These are phyloP conservation scores for Etheostoma cragini DNA, from an alignment of 2,113 vertebrate genomes.

Conservation along the genomic window DNA sequence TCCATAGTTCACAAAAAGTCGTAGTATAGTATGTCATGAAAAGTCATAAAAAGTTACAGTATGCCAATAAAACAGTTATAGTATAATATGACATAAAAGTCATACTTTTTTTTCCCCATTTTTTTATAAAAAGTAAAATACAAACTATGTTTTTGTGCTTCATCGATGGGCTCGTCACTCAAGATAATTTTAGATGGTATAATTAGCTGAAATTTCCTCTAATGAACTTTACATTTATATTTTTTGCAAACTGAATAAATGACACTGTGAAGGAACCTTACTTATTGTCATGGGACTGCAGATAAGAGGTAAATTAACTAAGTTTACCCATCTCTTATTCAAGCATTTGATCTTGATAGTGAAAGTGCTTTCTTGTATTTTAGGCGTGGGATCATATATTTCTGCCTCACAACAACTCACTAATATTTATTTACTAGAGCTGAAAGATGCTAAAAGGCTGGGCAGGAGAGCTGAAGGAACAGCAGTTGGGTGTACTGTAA, in stretches of 20 bases:
- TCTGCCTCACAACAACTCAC: not conserved
- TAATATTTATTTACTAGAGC: not conserved
- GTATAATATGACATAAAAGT: not conserved
- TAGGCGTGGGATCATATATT: not conserved
- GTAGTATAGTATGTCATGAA: too few relatives aligned
- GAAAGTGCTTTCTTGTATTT: not conserved
- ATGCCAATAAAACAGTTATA: too few relatives aligned
- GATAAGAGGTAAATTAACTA: not conserved
- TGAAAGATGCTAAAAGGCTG: too few relatives aligned
- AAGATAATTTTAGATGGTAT: constrained; percentile 51
- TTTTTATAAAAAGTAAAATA: not conserved
- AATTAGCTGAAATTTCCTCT: constrained; percentile 26
- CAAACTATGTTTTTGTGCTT: constrained; percentile 18
- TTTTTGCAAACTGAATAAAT: not conserved
- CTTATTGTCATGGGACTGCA: not conserved
- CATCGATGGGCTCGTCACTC: constrained; percentile 9
- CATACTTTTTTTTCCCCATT: too few relatives aligned
- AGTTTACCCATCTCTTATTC: not conserved
- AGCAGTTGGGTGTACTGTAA: too few relatives aligned
- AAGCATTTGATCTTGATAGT: not conserved
- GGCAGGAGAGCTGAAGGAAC: too few relatives aligned
- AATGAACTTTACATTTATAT: not conserved
- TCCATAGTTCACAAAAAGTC: too few relatives aligned
- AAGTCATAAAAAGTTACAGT: too few relatives aligned
- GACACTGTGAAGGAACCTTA: not conserved